Evolutionary conservation across 2,888 invertebrate genomes (phyloP), one percentile per base, ranked within the genome.

Genomic region (Campoplex capitator): DNA sequence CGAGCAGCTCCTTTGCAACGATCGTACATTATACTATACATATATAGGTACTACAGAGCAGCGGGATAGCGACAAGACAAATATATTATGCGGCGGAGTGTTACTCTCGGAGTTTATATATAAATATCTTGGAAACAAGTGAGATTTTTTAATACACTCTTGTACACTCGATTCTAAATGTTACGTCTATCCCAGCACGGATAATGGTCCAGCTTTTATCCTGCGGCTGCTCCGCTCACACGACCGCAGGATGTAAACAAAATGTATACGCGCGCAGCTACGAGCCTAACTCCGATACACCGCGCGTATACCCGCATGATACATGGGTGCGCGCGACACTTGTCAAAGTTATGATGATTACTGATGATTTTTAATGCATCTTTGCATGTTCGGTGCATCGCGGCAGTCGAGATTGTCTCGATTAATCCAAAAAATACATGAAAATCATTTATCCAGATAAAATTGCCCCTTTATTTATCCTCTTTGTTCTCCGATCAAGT

Each of bases 181-280:
- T 93, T 93, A 93, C 92, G 90, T 83, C 92, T 91, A 91, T 93
- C 93, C 91, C 93, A 23, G 23, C 23, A 93, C 92, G 88, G 84
- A 84, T 84, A 78, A 82, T 84, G 74, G 75, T 35, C 82, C 74
- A 82, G 77, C 73, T 81, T 56, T 81, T 86, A 84, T 77, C 73
- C 83, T 71, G n/a, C n/a, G 78, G 51, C 78, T 67, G 56, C 70
- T 75, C 23, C 23, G 23, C 73, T 67, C 71, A 38, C 80, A 83
- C 80, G 76, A 80, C 62, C 38, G 38, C 83, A 45, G 51, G 75
- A 82, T 83, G 73, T 74, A 51, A 71, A 45, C 9, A 54, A 82
- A 73, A 67, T 80, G 42, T 23, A 67, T 23, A 23, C 23, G 23
- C 23, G 23, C 23, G 23, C 23, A n/a, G 23, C 23, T 0, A 0